Base-by-base conservation (phyloP, 2,888 invertebrate genomes). In the Apocheima hispidaria region DNA sequence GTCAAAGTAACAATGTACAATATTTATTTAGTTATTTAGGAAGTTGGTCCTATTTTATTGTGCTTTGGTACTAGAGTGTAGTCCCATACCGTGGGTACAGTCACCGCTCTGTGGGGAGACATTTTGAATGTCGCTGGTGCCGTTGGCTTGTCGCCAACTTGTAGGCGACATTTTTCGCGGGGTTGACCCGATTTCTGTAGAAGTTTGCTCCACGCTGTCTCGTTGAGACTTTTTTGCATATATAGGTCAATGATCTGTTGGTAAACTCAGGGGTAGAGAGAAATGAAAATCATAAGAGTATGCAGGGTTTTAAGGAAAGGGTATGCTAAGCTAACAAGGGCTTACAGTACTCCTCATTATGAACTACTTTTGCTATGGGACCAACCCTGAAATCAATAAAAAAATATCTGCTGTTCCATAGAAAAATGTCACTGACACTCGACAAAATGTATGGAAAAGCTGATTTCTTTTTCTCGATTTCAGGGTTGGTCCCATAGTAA, bases 101-200 rank as follows among this genome's bases (percentile, higher is more conserved):
- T 66, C 63, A 60, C 63, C 48, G 44, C 16, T 14, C 48, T 43
- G 52, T 52, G 51, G 61, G 65, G 51, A 82, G 83, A 79, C 79
- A 81, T 84, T 83, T 83, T 77, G 76, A 75, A 78, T 74, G 77
- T 79, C 74, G 69, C 69, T 70, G 35, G 69, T 64, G 35, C 35
- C 58, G 50, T 72, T 87, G 90, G 90, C 84, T 58, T n/a, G 18
- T n/a, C 65, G 84, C 88, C 89, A 88, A 72, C 35, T 54, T 63
- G 65, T 70, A 66, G 76, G 73, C 73, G 85, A 83, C 88, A 88
- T 84, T 84, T 84, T 88, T 88, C 78, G 83, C 87, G 80, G 62
- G 75, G 70, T 68, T 86, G 88, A 85, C 90, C 88, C 72, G 68
- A 75, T 82, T 85, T 79, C 76, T 73, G 60, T 72, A 20, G 38